Percentiles rank a stretch among this genome's conserved stretches.
phyloP scores from a whole-genome alignment of 1,140 invertebrate genomes.

The Drosophila sulfurigaster region DNA sequence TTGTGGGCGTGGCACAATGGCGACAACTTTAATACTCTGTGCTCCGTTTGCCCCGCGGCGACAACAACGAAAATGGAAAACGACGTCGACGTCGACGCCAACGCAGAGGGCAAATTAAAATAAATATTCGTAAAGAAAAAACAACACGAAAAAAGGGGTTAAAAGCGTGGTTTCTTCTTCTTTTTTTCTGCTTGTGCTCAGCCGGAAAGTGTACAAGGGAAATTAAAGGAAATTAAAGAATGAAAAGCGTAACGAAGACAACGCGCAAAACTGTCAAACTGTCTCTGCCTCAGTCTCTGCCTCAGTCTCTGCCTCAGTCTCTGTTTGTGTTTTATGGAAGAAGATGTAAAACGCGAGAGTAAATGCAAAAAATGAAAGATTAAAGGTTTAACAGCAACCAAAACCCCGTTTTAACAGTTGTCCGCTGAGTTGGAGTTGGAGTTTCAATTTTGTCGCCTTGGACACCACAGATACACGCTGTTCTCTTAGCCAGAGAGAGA shows the following conservation, averaged over 20 bases:
- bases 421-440: too few species aligned
- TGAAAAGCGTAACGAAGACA: constrained; percentile 40
- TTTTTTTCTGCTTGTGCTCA: neutral
- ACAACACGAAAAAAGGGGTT: constrained; percentile 21
- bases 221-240: constrained; percentile 50
- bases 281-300: neutral
- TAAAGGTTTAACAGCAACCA: constrained; percentile 18
- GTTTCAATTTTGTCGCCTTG: neutral
- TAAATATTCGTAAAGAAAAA: constrained; percentile 39
- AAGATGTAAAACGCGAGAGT: neutral
- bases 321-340: too few species aligned
- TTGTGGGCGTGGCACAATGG: constrained; percentile 29
- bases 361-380: constrained; percentile 15
- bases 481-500: neutral
- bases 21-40: constrained; percentile 56
- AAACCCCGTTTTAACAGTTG: too few species aligned
- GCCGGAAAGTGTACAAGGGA: constrained; percentile 20
- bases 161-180: neutral
- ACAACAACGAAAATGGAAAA: neutral
- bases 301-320: too few species aligned
- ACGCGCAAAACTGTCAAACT: constrained; percentile 18
- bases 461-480: constrained; percentile 6
- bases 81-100: neutral
- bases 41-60: constrained; percentile 15
- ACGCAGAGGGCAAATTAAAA: constrained; percentile 41